A percentile compares a stretch with the other conserved stretches of the same genome.
Evolutionary conservation across 2,888 invertebrate genomes (phyloP).

Genomic region (Aricia artaxerxes): DNA sequence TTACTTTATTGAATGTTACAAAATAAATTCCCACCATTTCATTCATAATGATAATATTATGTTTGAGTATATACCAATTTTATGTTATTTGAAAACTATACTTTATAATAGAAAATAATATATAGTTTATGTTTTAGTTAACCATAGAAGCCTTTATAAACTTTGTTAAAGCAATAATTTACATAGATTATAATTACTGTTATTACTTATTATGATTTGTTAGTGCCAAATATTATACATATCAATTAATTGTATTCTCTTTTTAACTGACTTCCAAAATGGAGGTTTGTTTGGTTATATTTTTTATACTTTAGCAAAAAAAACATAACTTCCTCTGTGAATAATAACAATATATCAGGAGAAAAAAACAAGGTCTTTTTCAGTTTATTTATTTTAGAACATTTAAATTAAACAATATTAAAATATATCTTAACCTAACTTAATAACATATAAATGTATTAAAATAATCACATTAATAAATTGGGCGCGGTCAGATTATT

Average conservation of each 20-base stretch:
- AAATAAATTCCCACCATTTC: neutral
- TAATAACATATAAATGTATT: slow-evolving; percentile 49
- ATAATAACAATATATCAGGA: slow-evolving; percentile 11
- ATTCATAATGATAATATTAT: neutral
- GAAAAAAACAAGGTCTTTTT: slow-evolving; percentile 47
- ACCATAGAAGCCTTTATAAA: neutral
- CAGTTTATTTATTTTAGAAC: slow-evolving; percentile 64
- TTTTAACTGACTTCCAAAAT: neutral
- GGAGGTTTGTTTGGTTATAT: neutral
- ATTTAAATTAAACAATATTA: slow-evolving; percentile 62
- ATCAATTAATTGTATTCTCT: neutral
- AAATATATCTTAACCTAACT: slow-evolving; percentile 64
- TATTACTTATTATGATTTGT: slow-evolving; percentile 30
- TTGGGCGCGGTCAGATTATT: slow-evolving; percentile 55
- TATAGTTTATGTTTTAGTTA: neutral
- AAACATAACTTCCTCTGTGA: neutral
- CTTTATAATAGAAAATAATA: neutral
- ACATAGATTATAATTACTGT: neutral
- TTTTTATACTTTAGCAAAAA: neutral
- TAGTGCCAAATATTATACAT: slow-evolving; percentile 35
- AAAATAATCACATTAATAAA: slow-evolving; percentile 65
- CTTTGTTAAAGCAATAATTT: slow-evolving; percentile 22
- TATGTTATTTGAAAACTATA: neutral
- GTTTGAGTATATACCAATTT: neutral
- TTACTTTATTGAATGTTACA: neutral